Evolutionary conservation across 2,797 vertebrate genomes (phyloP), one percentile per base, ranked within the genome.

Genomic region (Chiroxiphia lanceolata): DNA sequence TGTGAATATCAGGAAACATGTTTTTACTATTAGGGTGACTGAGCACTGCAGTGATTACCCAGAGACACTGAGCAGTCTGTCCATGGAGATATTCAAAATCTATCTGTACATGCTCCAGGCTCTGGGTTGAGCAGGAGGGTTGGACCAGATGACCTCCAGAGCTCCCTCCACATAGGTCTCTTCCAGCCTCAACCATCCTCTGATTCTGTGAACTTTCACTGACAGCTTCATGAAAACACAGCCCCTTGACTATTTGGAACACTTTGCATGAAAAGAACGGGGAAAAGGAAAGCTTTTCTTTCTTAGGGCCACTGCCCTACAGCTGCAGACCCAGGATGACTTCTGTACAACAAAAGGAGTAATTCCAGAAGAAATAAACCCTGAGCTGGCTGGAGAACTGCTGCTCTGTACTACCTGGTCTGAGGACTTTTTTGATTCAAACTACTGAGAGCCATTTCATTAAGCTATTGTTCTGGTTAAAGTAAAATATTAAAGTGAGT

Each of bases 71-170:
- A 27, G 15, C 36, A 31, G 15, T 71, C 57, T n/a, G 15, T 45
- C 38, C 50, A 42, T 77, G 26, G 29, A 74, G 51, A 36, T 48
- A 53, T 0, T 57, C 11, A 8, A 13, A 77, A 83, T 13, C 21
- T 9, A 0, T 26, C n/a, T 34, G 7, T 56, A 15, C 4, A 4
- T 0, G 0, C 22, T 53, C 18, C 38, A 36, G 56, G 15, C 22
- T 77, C 1, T 72, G 20, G 7, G 25, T 65, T 48, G 42, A 89
- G 77, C 18, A n/a, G 50, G 14, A 10, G 13, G 16, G 8, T 23
- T 80, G n/a, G 50, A 68, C 36, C 21, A 59, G 15, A 36, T 31
- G 65, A 38, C 15, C 5, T 42, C 40, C 31, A 61, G 78, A 56
- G 16, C 19, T 20, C 34, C 27, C 20, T 34, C 18, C 11, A 34